Conservation (phyloP, 2,797 vertebrate species). For the Acipenser transmontanus region DNA sequence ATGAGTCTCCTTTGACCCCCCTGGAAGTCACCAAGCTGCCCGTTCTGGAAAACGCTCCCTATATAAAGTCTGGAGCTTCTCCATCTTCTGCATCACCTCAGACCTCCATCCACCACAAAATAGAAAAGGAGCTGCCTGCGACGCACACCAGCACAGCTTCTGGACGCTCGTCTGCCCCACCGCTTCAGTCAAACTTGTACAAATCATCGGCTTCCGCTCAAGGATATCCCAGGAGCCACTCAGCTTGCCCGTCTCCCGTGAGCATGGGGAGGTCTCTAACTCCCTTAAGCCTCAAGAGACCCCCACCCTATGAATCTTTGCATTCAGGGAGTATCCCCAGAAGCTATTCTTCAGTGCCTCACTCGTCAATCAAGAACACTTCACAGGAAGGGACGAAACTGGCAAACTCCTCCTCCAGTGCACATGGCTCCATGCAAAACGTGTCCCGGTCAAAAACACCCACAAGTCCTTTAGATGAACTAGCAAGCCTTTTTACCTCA, state of each 20-base stretch:
- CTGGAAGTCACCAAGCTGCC: constrained; percentile 88
- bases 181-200: constrained; percentile 83
- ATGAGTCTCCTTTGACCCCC: constrained; percentile 93
- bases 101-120: constrained; percentile 66
- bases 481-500: constrained; percentile 96
- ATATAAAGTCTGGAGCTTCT: constrained; percentile 75
- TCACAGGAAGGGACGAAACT: constrained; percentile 82
- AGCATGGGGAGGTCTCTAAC: constrained; percentile 95
- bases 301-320: constrained; percentile 84
- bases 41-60: constrained; percentile 82
- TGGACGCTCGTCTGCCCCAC: constrained; percentile 86
- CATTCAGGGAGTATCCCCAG: constrained; percentile 73
- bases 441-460: constrained; percentile 90
- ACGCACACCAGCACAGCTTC: constrained; percentile 77
- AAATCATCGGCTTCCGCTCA: constrained; percentile 82
- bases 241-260: constrained; percentile 89
- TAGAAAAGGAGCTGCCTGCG: constrained; percentile 72
- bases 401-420: constrained; percentile 51
- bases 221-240: constrained; percentile 90
- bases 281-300: constrained; percentile 92
- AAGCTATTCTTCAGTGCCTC: constrained; percentile 86
- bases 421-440: constrained; percentile 75
- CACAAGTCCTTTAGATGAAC: constrained; percentile 91
- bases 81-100: constrained; percentile 70
- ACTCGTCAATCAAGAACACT: constrained; percentile 73